Conservation (phyloP, 1,140 invertebrate species). For the Schlechtendalia chinensis region DNA sequence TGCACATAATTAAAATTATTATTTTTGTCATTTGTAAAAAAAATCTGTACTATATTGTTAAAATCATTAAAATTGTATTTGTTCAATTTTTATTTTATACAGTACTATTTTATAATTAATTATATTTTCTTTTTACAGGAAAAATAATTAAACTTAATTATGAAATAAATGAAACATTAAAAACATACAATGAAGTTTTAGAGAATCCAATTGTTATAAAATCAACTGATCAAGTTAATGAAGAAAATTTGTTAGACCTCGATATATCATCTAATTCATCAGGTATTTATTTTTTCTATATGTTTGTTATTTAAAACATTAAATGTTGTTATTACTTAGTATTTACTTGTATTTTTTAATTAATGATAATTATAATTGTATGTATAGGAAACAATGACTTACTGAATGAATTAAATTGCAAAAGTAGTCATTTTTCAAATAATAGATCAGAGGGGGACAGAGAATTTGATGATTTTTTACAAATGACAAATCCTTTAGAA, state of each 20-base stretch:
- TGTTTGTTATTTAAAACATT: too few species aligned
- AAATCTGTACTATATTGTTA: too few species aligned
- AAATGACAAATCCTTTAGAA: slow-evolving; percentile 12
- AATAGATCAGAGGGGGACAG: not conserved
- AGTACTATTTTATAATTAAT: not conserved
- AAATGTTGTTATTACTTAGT: too few species aligned
- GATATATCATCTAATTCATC: not conserved
- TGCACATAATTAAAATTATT: too few species aligned
- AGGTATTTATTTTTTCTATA: not conserved
- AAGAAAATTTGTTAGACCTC: slow-evolving; percentile 32
- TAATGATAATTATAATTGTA: not conserved
- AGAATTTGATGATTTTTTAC: slow-evolving; percentile 31
- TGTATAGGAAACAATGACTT: slow-evolving; percentile 19
- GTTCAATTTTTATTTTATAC: too few species aligned
- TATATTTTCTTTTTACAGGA: slow-evolving; percentile 20
- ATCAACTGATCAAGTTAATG: slow-evolving; percentile 1
- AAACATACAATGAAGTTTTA: slow-evolving; percentile 37
- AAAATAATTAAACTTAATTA: slow-evolving; percentile 46
- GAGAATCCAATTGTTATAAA: not conserved
- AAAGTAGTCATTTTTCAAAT: slow-evolving; percentile 8
- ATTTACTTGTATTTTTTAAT: too few species aligned
- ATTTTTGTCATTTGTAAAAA: too few species aligned
- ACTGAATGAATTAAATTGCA: slow-evolving; percentile 21
- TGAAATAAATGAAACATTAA: slow-evolving; percentile 50
- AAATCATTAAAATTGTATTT: too few species aligned